These are phyloP conservation scores for Kryptopterus vitreolus DNA, from an alignment of 2,797 vertebrate species.

Conservation along the genomic window DNA sequence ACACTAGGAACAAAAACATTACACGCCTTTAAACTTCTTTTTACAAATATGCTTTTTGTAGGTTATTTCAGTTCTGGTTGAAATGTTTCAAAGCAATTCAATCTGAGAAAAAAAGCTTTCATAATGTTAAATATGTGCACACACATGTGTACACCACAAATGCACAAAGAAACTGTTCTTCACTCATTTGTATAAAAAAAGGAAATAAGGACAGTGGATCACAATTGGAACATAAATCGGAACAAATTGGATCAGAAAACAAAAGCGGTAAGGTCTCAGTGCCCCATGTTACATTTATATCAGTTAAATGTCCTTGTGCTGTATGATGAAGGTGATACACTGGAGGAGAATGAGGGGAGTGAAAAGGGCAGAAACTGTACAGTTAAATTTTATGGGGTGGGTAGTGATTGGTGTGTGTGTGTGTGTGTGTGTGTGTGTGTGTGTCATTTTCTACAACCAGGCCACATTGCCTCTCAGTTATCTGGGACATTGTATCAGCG, in stretches of 20 bases:
- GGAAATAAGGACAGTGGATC: constrained; percentile 33
- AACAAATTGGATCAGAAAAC: constrained; percentile 49
- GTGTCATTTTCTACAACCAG: constrained; percentile 1
- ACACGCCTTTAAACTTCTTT: no score
- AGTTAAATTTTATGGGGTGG: not conserved
- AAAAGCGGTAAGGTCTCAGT: constrained; percentile 19
- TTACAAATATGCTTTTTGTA: not conserved
- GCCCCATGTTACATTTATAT: constrained; percentile 47
- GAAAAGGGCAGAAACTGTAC: not conserved
- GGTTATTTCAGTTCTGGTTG: not conserved
- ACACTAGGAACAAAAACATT: constrained; percentile 20
- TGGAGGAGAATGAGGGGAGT: constrained; percentile 9
- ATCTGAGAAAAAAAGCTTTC: not conserved
- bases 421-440: constrained; percentile 8
- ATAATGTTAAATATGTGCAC: no score
- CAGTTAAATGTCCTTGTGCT: constrained; percentile 39
- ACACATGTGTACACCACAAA: constrained; percentile 54
- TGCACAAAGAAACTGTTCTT: constrained; percentile 62
- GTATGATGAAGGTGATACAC: constrained; percentile 40
- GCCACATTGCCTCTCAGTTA: constrained; percentile 61
- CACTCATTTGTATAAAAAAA: constrained; percentile 64
- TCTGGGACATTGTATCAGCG: constrained; percentile 64
- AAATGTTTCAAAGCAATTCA: not conserved
- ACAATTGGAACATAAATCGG: constrained; percentile 47
- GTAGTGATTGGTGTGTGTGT: not conserved